Evolutionary conservation across 2,888 invertebrate species (phyloP).

Genomic region (Brachypalpus laphriformis): DNA sequence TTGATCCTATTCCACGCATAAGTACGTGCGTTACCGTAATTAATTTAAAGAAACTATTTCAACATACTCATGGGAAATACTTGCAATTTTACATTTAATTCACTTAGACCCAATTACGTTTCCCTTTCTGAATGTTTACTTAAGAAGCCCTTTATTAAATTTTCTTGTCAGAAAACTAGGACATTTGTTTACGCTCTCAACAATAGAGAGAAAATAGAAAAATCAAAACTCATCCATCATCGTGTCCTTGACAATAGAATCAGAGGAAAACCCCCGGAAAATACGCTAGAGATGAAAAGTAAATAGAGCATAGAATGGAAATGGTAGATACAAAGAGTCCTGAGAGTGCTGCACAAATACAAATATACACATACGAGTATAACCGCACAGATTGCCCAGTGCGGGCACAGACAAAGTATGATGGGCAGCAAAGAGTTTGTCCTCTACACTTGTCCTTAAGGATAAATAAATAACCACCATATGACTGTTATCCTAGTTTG

Average conservation of each 20-base stretch:
- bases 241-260: conserved; percentile 57
- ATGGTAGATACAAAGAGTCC: conserved; percentile 43
- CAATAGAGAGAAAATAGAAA: conserved; percentile 7
- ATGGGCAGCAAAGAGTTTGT: conserved; percentile 55
- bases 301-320: conserved; percentile 66
- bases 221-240: conserved; percentile 62
- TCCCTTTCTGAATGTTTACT: not conserved
- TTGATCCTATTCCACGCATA: no score
- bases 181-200: conserved; percentile 19
- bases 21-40: not conserved
- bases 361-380: not conserved
- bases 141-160: conserved; percentile 23
- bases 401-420: conserved; percentile 29
- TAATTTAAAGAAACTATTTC: not conserved
- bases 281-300: conserved; percentile 53
- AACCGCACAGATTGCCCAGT: conserved; percentile 18
- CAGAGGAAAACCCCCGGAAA: conserved; percentile 30
- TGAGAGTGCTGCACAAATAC: conserved; percentile 25
- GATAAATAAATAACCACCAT: conserved; percentile 60
- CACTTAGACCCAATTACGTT: not conserved
- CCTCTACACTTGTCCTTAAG: conserved; percentile 52
- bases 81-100: conserved; percentile 2
- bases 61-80: not conserved
- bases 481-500: conserved; percentile 41
- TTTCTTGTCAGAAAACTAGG: conserved; percentile 20